Percentiles rank a stretch among this genome's conserved stretches.
Conservation (phyloP, 2,113 vertebrate species). For the Tapirus terrestris region DNA sequence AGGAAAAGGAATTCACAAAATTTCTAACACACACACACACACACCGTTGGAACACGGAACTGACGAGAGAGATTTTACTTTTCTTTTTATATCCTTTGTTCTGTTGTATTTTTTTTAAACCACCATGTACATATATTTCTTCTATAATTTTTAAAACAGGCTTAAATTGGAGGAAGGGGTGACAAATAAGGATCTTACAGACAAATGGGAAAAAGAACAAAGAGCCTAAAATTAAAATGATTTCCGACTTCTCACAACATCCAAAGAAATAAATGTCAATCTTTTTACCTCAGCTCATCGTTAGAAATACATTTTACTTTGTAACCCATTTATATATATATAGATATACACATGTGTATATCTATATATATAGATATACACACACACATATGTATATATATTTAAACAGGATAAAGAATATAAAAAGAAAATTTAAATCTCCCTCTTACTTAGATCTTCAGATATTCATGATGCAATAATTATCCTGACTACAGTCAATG, state of each 20-base stretch:
- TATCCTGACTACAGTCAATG: background rate
- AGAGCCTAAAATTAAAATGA: conserved; percentile 43
- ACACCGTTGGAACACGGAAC: background rate
- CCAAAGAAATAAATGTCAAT: background rate
- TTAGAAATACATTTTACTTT: conserved; percentile 34
- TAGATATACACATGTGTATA: background rate
- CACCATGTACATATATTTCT: background rate
- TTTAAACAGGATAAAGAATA: background rate
- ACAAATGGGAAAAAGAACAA: background rate
- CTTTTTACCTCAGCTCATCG: background rate
- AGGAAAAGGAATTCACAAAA: background rate
- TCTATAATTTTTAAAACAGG: background rate
- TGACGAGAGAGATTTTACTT: background rate
- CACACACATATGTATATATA: background rate
- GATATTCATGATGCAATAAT: background rate
- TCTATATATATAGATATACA: background rate
- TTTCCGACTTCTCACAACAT: background rate
- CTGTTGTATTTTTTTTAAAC: background rate
- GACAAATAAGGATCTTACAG: conserved; percentile 27
- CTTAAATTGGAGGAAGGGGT: background rate
- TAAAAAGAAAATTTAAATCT: conserved; percentile 1
- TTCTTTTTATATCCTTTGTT: background rate
- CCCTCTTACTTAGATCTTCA: background rate
- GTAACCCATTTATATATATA: background rate
- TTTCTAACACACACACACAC: background rate